Evolutionary conservation across 2,113 vertebrate genomes (phyloP), one percentile per base, ranked within the genome.

Genomic region (Heterotis niloticus): DNA sequence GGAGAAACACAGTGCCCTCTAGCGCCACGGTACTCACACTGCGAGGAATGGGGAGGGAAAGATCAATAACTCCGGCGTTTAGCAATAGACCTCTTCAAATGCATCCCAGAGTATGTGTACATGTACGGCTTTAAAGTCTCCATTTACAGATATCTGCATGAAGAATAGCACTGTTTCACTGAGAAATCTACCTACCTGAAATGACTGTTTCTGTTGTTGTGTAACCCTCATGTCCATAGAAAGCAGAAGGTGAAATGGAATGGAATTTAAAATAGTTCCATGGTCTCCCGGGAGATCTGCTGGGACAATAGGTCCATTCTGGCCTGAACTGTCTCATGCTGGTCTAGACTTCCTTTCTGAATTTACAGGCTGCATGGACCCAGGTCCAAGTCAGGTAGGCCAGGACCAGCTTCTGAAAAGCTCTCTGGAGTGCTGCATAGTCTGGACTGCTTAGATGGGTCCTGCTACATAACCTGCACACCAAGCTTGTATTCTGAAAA

Each of bases 1-100:
- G 79, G 76, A 77, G 76, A 44, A 44, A 87, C 86, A 86, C 86
- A 86, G 88, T 91, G 90, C 92, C 93, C 92, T 90, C 92, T 93
- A 91, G 91, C 88, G 85, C 79, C 64, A 71, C 82, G 67, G 83
- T 52, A 5, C 17, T 66, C 83, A 62, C 85, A 91, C 79, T 71
- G 86, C 93, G 81, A 83, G 81, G 67, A 64, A 81, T 75, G 44
- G 23, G 0, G 3, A 7, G 52, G 0, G 51, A 10, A 24, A 0
- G 57, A 77, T 83, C 80, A 0, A 81, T 82, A 20, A 26, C 0
- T 9, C 20, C 1, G 71, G 52, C 57, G 51, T 73, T 73, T 73
- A 57, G 51, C 13, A 44, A 73, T n/a, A 57, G 11, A 10, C 65
- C 24, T 23, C 0, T 54, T 56, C 20, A 73, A 73, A 73, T 73